A percentile compares a stretch with the other conserved stretches of the same genome.
Evolutionary conservation across 2,888 invertebrate species (phyloP).

Genomic region (Lagria hirta): DNA sequence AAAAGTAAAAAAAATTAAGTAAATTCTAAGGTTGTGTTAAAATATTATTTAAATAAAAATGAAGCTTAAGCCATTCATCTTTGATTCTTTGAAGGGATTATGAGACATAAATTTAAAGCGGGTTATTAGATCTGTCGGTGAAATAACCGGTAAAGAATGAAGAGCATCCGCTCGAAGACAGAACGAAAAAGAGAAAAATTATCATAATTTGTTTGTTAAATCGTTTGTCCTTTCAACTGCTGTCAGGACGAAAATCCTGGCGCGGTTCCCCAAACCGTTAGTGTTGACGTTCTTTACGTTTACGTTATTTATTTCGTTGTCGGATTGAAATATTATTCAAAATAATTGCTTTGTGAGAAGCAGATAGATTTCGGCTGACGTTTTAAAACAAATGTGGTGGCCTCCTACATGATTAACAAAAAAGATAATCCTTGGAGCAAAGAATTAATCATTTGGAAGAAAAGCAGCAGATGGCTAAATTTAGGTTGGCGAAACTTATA

Average conservation of each 20-base stretch:
- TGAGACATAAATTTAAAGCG: conserved; percentile 40
- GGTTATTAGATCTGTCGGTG: conserved; percentile 41
- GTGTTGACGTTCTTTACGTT: conserved; percentile 18
- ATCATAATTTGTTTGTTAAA: conserved; percentile 20
- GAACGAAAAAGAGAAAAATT: conserved; percentile 14
- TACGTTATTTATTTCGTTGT: conserved; percentile 22
- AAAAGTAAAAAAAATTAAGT: no score
- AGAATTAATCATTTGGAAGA: no score
- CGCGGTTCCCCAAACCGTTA: conserved; percentile 25
- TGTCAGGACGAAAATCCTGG: conserved; percentile 20
- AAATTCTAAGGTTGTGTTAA: no score
- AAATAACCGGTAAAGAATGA: conserved; percentile 22
- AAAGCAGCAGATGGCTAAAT: no score
- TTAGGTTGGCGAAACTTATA: no score
- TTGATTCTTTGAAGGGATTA: conserved; percentile 30
- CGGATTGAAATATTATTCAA: conserved; percentile 23
- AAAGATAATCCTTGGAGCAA: no score
- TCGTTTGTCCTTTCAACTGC: conserved; percentile 9
- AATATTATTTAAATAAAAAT: no score
- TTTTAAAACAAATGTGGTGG: conserved; percentile 11
- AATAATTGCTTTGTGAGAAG: conserved; percentile 19
- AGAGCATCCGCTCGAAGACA: conserved; percentile 18
- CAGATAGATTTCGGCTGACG: conserved; percentile 17
- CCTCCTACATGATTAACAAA: conserved; percentile 11
- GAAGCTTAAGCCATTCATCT: no score